These are phyloP conservation scores for Drosophila kanapiae DNA, from an alignment of 1,140 invertebrate species.

Conservation along the genomic window DNA sequence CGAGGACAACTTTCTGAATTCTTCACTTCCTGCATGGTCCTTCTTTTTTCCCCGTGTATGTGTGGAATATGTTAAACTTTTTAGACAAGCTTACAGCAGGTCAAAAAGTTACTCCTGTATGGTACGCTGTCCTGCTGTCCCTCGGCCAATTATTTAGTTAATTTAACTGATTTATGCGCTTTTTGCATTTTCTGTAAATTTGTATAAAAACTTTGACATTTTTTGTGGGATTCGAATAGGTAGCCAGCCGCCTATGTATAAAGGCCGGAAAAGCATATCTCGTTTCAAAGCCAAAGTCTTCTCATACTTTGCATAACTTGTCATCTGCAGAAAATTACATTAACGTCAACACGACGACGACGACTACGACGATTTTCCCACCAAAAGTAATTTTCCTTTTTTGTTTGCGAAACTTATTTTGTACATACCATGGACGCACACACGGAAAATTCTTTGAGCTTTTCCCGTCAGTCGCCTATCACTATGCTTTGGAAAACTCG, in stretches of 20 bases:
- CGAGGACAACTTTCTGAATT: slow-evolving; percentile 38
- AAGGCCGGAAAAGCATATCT: slow-evolving; percentile 6
- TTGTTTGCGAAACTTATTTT: slow-evolving; percentile 41
- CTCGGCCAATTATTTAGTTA: slow-evolving; percentile 48
- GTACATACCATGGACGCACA: slow-evolving; percentile 11
- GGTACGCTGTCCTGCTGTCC: not conserved
- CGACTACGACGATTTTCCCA: slow-evolving; percentile 21
- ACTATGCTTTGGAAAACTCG: slow-evolving; percentile 6
- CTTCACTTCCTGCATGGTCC: slow-evolving; percentile 12
- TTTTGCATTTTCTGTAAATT: slow-evolving; percentile 9
- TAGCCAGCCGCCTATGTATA: not conserved
- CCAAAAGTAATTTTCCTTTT: slow-evolving; percentile 30
- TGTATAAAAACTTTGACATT: slow-evolving; percentile 23
- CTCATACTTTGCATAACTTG: slow-evolving; percentile 65
- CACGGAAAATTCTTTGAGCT: slow-evolving; percentile 31
- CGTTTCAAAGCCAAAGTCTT: slow-evolving; percentile 44
- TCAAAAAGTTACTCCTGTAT: slow-evolving; percentile 29
- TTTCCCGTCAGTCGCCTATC: slow-evolving; percentile 30
- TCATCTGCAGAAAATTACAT: slow-evolving; percentile 69
- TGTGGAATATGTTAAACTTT: slow-evolving; percentile 22
- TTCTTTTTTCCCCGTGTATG: slow-evolving; percentile 8
- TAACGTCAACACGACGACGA: slow-evolving; percentile 38
- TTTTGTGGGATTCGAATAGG: not conserved
- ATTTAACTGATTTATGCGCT: slow-evolving; percentile 35
- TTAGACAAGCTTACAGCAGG: slow-evolving; percentile 4